phyloP scores from a whole-genome alignment of 2,888 invertebrate genomes.

The Drosophila paranaensis region DNA sequence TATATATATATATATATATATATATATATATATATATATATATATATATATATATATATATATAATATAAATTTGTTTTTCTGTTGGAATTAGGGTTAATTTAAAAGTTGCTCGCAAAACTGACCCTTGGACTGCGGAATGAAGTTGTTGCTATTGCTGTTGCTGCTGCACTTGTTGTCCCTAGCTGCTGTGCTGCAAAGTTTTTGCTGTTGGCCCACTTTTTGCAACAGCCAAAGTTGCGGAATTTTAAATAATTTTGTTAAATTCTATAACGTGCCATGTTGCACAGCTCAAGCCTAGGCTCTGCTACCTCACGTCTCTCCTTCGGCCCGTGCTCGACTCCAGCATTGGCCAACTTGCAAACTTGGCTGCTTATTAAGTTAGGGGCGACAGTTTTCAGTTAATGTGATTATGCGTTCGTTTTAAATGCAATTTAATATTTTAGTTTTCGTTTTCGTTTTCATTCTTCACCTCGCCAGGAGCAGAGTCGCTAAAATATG shows the following conservation, averaged over 20 bases:
- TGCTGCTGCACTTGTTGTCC: conserved; percentile 35
- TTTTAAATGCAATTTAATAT: conserved; percentile 38
- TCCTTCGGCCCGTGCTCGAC: too few relatives aligned
- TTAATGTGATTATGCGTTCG: conserved; percentile 72
- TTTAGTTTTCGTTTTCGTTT: conserved; percentile 3
- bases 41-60: conserved; percentile 9
- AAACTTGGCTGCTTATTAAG: conserved; percentile 69
- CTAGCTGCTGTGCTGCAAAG: conserved; percentile 62
- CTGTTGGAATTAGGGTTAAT: conserved; percentile 79
- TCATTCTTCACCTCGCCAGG: not conserved
- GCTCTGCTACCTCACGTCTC: not conserved
- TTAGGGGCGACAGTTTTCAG: conserved; percentile 68
- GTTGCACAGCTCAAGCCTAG: conserved; percentile 35
- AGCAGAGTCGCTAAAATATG: conserved; percentile 37
- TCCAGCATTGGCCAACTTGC: conserved; percentile 37
- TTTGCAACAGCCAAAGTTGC: conserved; percentile 58
- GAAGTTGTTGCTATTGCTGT: conserved; percentile 48
- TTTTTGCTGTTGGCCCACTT: conserved; percentile 52
- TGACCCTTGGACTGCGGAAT: conserved; percentile 64
- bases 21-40: conserved; percentile 3
- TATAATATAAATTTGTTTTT: not conserved
- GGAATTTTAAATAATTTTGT: conserved; percentile 76
- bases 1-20: conserved; percentile 22
- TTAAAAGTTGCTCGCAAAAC: conserved; percentile 74
- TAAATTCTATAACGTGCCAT: conserved; percentile 76